phyloP scores from a whole-genome alignment of 2,797 vertebrate genomes.

The Peromyscus eremicus region DNA sequence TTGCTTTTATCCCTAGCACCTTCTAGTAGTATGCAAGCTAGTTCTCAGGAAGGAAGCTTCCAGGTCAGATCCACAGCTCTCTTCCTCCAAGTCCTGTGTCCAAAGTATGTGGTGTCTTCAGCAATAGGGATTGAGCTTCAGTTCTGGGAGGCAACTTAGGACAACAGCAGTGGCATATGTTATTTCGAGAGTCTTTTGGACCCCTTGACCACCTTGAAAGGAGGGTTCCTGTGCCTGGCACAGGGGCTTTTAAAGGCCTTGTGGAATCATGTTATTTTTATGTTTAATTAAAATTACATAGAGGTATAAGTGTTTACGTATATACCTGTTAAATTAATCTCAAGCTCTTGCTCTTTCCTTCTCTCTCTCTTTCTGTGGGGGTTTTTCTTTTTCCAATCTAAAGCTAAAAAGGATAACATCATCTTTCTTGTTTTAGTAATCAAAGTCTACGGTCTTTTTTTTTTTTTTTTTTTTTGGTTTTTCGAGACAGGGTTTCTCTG shows the following conservation, averaged over 20 bases:
- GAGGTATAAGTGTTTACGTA: not conserved
- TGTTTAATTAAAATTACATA: not conserved
- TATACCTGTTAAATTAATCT: not conserved
- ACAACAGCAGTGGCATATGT: not conserved
- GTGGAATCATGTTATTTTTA: not conserved
- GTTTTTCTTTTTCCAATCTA: conserved; percentile 6
- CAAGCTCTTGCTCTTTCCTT: not conserved
- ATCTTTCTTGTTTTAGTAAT: conserved; percentile 36
- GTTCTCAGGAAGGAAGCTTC: not conserved
- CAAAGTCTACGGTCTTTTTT: not conserved
- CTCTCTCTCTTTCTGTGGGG: conserved; percentile 11
- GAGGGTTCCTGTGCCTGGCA: not conserved
- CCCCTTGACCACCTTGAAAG: not conserved
- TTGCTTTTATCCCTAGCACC: not conserved
- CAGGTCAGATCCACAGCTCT: not conserved
- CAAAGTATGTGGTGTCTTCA: not conserved
- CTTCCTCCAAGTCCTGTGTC: not conserved
- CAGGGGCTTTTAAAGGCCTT: not conserved
- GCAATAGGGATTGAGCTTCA: not conserved
- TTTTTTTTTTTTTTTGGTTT: not conserved
- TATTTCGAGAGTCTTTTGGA: not conserved
- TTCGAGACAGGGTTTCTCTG: no score
- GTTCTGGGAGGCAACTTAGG: not conserved
- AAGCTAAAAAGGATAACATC: conserved; percentile 8
- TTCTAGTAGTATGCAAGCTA: not conserved